These are phyloP conservation scores for Sus cebifrons DNA, from an alignment of 2,797 vertebrate species.

Conservation along the genomic window DNA sequence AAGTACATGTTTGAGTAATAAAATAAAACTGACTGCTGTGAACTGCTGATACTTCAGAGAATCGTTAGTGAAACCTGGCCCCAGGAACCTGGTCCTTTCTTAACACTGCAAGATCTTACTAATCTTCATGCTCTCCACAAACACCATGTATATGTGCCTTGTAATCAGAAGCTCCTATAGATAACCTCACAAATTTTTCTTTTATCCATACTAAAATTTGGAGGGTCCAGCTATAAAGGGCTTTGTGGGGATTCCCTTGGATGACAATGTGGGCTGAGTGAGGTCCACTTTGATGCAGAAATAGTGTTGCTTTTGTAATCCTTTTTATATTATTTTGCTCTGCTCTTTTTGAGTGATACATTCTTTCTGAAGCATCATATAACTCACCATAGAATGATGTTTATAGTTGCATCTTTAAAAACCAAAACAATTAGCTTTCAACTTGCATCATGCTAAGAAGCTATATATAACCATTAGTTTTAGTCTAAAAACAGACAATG, in stretches of 20 bases:
- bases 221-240: neutral
- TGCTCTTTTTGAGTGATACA: conserved; percentile 16
- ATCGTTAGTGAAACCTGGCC: neutral
- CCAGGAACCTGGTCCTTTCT: neutral
- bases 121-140: neutral
- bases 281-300: conserved; percentile 39
- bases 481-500: conserved; percentile 2
- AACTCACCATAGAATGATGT: conserved; percentile 46
- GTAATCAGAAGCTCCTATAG: neutral
- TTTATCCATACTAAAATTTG: neutral
- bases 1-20: neutral
- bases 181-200: neutral
- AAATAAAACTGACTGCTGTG: neutral
- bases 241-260: neutral
- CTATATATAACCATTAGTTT: conserved; percentile 25
- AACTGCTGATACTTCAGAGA: neutral
- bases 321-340: conserved; percentile 34
- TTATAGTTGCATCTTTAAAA: conserved; percentile 63
- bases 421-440: conserved; percentile 58
- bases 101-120: neutral
- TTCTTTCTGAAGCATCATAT: conserved; percentile 53
- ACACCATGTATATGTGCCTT: neutral
- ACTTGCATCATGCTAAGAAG: conserved; percentile 44
- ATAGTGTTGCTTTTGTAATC: conserved; percentile 18
- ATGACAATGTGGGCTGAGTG: neutral